These are phyloP conservation scores for Cyclophora punctaria DNA, from an alignment of 2,888 invertebrate genomes.

Conservation along the genomic window DNA sequence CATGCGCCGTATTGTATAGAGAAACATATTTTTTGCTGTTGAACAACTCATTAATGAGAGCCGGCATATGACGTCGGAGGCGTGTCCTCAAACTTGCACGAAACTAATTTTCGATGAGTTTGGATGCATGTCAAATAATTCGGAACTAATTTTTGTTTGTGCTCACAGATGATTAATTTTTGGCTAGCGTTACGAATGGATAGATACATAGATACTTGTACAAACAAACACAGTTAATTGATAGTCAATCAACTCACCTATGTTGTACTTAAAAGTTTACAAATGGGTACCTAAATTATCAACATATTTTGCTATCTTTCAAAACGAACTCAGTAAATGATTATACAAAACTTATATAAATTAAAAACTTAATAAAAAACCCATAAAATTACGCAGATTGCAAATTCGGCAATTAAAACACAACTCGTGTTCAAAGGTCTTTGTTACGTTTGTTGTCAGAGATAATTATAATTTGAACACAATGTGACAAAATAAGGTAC, in stretches of 20 bases:
- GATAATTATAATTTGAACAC: slow-evolving; percentile 1
- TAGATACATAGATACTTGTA: background rate
- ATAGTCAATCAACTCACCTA: background rate
- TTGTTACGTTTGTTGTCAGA: too few relatives aligned
- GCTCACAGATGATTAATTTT: slow-evolving; percentile 11
- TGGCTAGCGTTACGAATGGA: background rate
- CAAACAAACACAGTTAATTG: background rate
- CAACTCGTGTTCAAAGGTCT: too few relatives aligned
- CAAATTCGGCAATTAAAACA: too few relatives aligned
- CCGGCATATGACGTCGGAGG: slow-evolving; percentile 54
- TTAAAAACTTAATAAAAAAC: too few relatives aligned
- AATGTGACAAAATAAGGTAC: slow-evolving; percentile 1
- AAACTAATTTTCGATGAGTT: slow-evolving; percentile 54
- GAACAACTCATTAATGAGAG: slow-evolving; percentile 63
- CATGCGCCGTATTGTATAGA: slow-evolving; percentile 70
- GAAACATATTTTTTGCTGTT: slow-evolving; percentile 66
- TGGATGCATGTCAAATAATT: slow-evolving; percentile 47
- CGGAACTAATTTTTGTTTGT: slow-evolving; percentile 63
- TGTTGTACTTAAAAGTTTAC: too few relatives aligned
- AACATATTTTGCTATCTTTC: too few relatives aligned
- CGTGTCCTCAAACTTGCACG: slow-evolving; percentile 44
- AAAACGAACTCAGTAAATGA: too few relatives aligned
- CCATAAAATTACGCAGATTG: too few relatives aligned
- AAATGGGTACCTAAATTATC: too few relatives aligned
- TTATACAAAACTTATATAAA: too few relatives aligned